Evolutionary conservation across 2,797 vertebrate species (phyloP).

Genomic region (Lophius americanus): DNA sequence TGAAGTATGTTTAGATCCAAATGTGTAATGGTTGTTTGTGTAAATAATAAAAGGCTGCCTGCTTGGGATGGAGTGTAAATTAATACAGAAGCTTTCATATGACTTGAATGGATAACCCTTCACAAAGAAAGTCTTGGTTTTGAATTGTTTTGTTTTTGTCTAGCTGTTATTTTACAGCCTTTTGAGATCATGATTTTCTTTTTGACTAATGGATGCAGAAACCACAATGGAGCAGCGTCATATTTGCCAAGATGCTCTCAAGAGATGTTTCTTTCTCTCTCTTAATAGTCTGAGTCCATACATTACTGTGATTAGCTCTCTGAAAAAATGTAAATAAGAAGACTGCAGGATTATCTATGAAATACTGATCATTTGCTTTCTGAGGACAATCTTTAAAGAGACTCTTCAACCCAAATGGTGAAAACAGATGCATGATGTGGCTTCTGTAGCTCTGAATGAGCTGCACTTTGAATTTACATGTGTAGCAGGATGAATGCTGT

Average conservation of each 20-base stretch:
- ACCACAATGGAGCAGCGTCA: not conserved
- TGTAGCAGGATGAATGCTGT: too few species aligned
- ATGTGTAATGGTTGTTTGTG: slow-evolving; percentile 30
- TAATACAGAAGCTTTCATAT: not conserved
- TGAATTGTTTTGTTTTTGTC: slow-evolving; percentile 1
- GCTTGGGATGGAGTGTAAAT: slow-evolving; percentile 14
- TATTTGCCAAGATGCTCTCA: too few species aligned
- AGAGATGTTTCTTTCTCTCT: too few species aligned
- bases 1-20: slow-evolving; percentile 28
- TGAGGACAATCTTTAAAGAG: not conserved
- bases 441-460: not conserved
- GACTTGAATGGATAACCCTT: not conserved
- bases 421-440: not conserved
- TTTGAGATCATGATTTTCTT: not conserved
- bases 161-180: not conserved
- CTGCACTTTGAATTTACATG: too few species aligned
- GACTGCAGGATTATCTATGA: too few species aligned
- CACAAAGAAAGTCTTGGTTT: not conserved
- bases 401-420: too few species aligned
- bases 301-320: too few species aligned
- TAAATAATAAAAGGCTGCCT: slow-evolving; percentile 31
- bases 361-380: not conserved
- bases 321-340: too few species aligned
- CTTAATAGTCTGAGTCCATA: too few species aligned
- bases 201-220: not conserved